Base-by-base conservation (phyloP, 2,888 invertebrate genomes). In the Dryomyza anilis region DNA sequence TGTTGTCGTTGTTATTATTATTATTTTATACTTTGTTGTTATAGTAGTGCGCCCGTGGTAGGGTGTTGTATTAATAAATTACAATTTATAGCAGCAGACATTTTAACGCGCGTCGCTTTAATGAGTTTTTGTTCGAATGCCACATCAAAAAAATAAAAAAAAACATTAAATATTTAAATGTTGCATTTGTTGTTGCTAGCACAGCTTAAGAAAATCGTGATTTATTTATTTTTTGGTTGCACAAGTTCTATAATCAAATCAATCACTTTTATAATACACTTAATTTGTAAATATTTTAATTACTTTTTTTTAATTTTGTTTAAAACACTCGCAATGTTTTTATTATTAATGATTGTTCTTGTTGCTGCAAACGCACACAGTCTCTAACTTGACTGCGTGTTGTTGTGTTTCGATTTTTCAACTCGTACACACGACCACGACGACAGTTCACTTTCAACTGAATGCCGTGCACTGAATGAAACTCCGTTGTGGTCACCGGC, bases 11-110 rank as follows among this genome's bases (percentile, higher is more conserved):
- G 58, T 29, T 25, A 25, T 25, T 16, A 46, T 19, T 58, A 43
- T 45, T 46, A 30, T 29, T 58, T 14, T 50, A n/a, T n/a, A n/a
- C n/a, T 12, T 39, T 52, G 52, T 33, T 52, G 39, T 25, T 33
- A 39, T 60, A 60, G 60, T 53, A 60, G 64, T 33, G 52, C 36
- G 48, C 62, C 29, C 65, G 70, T 69, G 71, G n/a, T n/a, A n/a
- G n/a, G n/a, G n/a, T n/a, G n/a, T n/a, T n/a, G n/a, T n/a, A 79
- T 79, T 79, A 79, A 80, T 79, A 79, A 80, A 79, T 79, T 78
- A 80, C 79, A 80, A 79, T 77, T 78, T 78, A 70, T 69, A 67
- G 69, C 71, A 67, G 70, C 67, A 70, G n/a, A n/a, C n/a, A n/a
- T n/a, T n/a, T n/a, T n/a, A n/a, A n/a, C n/a, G 69, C 69, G 66